phyloP scores from a whole-genome alignment of 2,888 invertebrate species.

The Latheticus oryzae region DNA sequence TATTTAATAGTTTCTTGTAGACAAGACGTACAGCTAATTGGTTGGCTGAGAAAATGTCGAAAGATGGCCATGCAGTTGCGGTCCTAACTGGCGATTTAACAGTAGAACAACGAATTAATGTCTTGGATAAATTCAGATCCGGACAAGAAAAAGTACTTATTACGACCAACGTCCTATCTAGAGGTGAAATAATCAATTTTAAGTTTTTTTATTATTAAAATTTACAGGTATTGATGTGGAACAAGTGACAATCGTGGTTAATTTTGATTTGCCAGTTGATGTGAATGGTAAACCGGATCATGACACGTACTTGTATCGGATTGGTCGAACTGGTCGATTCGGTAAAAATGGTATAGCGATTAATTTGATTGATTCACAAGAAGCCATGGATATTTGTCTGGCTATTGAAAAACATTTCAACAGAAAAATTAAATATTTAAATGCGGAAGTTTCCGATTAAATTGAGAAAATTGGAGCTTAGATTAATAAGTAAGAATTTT shows the following conservation, averaged over 20 bases:
- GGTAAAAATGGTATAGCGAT: conserved; percentile 97
- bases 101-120: conserved; percentile 92
- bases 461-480: conserved; percentile 84
- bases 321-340: conserved; percentile 97
- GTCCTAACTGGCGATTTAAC: conserved; percentile 92
- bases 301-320: conserved; percentile 97
- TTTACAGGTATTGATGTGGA: conserved; percentile 90
- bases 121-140: conserved; percentile 90
- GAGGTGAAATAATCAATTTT: conserved; percentile 72
- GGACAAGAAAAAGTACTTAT: conserved; percentile 96
- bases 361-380: conserved; percentile 88
- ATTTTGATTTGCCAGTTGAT: conserved; percentile 96
- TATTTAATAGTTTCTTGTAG: conserved; percentile 63
- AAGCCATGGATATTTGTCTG: conserved; percentile 78
- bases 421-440: conserved; percentile 82
- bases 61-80: conserved; percentile 95
- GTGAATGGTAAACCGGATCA: conserved; percentile 86
- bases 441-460: conserved; percentile 92
- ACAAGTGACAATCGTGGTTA: conserved; percentile 97
- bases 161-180: conserved; percentile 87
- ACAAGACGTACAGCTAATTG: conserved; percentile 89
- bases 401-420: conserved; percentile 91
- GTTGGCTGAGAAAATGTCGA: conserved; percentile 89
- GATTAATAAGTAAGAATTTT: background rate
- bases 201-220: conserved; percentile 20